These are phyloP conservation scores for Thecophora atra DNA, from an alignment of 2,888 invertebrate genomes.

Conservation along the genomic window DNA sequence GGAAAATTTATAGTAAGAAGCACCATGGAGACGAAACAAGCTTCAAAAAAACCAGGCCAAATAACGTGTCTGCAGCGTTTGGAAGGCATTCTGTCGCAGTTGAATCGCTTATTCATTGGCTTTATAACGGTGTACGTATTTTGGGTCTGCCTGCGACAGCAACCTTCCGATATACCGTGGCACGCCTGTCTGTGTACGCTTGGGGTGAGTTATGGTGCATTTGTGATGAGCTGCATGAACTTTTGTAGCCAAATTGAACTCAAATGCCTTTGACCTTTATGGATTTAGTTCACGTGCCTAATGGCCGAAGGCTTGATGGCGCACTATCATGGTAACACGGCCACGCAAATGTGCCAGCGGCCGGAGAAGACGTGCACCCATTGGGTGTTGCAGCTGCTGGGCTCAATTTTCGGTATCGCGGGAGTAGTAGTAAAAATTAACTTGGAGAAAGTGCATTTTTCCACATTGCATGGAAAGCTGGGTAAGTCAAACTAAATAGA, in stretches of 20 bases:
- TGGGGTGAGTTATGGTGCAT: slow-evolving; percentile 45
- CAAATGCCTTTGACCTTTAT: background rate
- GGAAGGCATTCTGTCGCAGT: slow-evolving; percentile 46
- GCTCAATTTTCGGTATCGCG: slow-evolving; percentile 47
- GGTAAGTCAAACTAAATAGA: slow-evolving; percentile 41
- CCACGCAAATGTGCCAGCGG: slow-evolving; percentile 44
- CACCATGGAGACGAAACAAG: background rate
- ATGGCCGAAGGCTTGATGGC: slow-evolving; percentile 53
- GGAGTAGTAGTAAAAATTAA: slow-evolving; percentile 48
- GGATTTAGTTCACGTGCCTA: slow-evolving; percentile 49
- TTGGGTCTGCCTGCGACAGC: slow-evolving; percentile 47
- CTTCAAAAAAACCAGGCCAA: background rate
- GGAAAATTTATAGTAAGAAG: slow-evolving; percentile 46
- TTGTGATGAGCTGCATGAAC: background rate
- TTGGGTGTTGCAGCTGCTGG: slow-evolving; percentile 48
- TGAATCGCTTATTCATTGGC: slow-evolving; percentile 51
- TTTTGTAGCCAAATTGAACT: background rate
- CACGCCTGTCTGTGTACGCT: slow-evolving; percentile 51
- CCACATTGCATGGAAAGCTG: slow-evolving; percentile 48
- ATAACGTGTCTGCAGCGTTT: slow-evolving; percentile 33
- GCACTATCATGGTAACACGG: slow-evolving; percentile 49
- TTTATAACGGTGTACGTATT: slow-evolving; percentile 50
- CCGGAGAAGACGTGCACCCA: slow-evolving; percentile 47
- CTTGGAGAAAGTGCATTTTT: slow-evolving; percentile 48
- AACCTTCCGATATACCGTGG: slow-evolving; percentile 46